Evolutionary conservation across 2,797 vertebrate species (phyloP).

Genomic region (Cottoperca gobio): DNA sequence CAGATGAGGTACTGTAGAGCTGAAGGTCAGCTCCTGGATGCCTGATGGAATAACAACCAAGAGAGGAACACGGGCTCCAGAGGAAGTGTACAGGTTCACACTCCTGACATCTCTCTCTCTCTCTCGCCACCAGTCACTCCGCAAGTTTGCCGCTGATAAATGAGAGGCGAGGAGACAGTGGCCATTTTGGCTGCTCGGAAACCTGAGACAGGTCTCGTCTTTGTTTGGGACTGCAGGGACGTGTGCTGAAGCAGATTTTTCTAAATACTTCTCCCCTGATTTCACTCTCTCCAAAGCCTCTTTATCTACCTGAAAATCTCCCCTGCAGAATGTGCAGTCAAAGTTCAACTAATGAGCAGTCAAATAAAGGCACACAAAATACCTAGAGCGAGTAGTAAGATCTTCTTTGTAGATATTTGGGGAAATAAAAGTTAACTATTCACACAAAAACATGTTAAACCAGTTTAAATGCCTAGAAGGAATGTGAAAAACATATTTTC

Average conservation of each 20-base stretch:
- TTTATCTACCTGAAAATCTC: background rate
- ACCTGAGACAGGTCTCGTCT: conserved; percentile 46
- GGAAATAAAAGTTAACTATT: background rate
- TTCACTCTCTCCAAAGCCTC: background rate
- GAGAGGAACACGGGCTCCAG: conserved; percentile 28
- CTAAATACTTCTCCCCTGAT: conserved; percentile 9
- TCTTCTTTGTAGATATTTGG: conserved; percentile 2
- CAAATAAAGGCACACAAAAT: conserved; percentile 6
- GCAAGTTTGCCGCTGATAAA: conserved; percentile 44
- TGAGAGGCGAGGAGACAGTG: conserved; percentile 30
- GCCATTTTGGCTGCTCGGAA: conserved; percentile 52
- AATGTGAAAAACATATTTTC: conserved; percentile 10
- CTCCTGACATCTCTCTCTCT: conserved; percentile 52
- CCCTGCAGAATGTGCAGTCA: background rate
- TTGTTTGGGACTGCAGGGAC: conserved; percentile 29
- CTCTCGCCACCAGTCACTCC: conserved; percentile 41
- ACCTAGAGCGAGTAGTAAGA: background rate
- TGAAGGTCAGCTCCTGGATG: conserved; percentile 75
- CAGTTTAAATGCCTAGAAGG: conserved; percentile 18
- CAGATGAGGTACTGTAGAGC: conserved; percentile 70
- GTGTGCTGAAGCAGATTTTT: conserved; percentile 18
- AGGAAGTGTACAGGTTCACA: conserved; percentile 54
- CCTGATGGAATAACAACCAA: conserved; percentile 60
- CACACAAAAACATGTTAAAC: conserved; percentile 38
- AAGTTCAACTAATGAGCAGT: conserved; percentile 8